Conservation (phyloP, 2,113 vertebrate genomes). For the Platanista minor region DNA sequence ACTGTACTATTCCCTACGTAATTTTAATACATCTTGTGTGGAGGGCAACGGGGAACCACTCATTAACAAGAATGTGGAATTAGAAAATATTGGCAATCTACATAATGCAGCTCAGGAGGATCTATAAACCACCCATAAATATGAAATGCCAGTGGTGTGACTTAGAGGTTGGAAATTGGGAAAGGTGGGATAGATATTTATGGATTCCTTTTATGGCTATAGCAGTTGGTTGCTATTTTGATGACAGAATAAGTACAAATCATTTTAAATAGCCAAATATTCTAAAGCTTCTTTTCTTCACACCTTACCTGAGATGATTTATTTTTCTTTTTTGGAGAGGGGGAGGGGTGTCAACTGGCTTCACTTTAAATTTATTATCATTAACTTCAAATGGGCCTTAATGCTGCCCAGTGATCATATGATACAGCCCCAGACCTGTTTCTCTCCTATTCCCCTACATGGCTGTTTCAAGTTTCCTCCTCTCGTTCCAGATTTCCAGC, state of each 20-base stretch:
- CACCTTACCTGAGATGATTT: not conserved
- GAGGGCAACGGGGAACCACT: not conserved
- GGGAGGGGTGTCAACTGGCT: not conserved
- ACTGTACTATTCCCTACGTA: not conserved
- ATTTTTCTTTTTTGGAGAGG: not conserved
- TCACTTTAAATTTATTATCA: not conserved
- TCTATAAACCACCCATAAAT: not conserved
- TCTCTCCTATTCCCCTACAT: not conserved
- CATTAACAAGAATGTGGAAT: not conserved
- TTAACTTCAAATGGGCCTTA: not conserved
- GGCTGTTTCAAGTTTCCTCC: not conserved
- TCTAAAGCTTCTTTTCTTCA: not conserved
- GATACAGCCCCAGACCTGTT: not conserved
- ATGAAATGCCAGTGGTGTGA: not conserved
- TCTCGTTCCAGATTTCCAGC: not conserved
- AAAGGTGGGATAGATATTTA: not conserved
- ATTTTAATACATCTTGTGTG: not conserved
- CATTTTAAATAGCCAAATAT: not conserved
- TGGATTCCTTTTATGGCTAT: not conserved
- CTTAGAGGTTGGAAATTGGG: not conserved
- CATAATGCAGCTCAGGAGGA: not conserved
- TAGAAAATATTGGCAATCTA: not conserved
- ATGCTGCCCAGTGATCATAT: not conserved
- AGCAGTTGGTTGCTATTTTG: not conserved
- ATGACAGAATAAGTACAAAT: not conserved